phyloP scores from a whole-genome alignment of 2,888 invertebrate species.

The Dromius quadrimaculatus region DNA sequence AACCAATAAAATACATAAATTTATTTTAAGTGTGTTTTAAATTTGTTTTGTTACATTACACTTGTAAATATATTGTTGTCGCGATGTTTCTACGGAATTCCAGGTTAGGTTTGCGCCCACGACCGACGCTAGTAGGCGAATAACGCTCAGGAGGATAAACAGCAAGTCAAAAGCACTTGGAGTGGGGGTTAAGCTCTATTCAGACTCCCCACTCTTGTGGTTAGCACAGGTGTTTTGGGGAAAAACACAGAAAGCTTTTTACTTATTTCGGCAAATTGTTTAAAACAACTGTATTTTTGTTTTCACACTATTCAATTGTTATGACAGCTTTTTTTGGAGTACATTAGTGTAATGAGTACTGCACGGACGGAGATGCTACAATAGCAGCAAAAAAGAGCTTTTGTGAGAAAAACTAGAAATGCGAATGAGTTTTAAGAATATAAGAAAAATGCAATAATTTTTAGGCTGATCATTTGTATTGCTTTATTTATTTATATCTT shows the following conservation, averaged over 20 bases:
- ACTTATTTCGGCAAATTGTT: neutral
- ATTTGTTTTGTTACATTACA: neutral
- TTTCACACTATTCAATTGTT: neutral
- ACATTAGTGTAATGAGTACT: neutral
- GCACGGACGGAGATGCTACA: neutral
- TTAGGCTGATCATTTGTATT: no score
- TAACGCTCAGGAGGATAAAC: neutral
- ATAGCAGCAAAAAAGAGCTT: no score
- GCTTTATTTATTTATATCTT: no score
- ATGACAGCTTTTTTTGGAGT: no score
- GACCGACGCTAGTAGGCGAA: neutral
- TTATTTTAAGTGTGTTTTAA: no score
- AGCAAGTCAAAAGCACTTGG: constrained; percentile 1
- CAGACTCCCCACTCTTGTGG: neutral
- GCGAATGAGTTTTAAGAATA: no score
- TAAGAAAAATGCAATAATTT: no score
- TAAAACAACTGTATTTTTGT: neutral
- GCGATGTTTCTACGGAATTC: neutral
- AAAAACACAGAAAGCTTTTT: neutral
- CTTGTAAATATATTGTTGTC: neutral
- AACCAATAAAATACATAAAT: no score
- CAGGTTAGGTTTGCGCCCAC: neutral
- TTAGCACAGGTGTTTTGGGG: constrained; percentile 9
- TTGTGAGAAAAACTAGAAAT: no score
- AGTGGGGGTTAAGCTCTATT: neutral